phyloP scores from a whole-genome alignment of 1,140 invertebrate species.

The Meloidogyne exigua region DNA sequence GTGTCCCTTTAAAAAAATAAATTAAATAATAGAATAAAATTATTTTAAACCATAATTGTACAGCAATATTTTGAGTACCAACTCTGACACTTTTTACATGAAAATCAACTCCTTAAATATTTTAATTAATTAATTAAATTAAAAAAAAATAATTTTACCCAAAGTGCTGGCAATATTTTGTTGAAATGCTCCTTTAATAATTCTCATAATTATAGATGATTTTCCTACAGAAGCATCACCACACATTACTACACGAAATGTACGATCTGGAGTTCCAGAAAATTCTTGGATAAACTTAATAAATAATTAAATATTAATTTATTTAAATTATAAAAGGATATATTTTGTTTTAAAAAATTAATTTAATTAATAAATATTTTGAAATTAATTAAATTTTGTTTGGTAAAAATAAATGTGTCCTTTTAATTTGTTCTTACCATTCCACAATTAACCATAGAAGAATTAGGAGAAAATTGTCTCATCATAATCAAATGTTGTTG shows the following conservation, averaged over 20 bases:
- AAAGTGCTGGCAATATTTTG: constrained; percentile 70
- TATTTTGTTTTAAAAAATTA: no score
- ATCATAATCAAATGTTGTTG: constrained; percentile 29
- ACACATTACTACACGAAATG: constrained; percentile 72
- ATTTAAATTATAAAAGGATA: background rate
- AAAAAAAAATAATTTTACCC: constrained; percentile 64
- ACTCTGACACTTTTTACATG: constrained; percentile 71
- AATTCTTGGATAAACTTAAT: constrained; percentile 57
- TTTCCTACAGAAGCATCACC: constrained; percentile 74
- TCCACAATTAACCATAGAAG: constrained; percentile 1
- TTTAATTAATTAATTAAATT: constrained; percentile 8
- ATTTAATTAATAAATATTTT: no score
- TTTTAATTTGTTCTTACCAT: constrained; percentile 1
- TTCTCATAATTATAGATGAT: constrained; percentile 71
- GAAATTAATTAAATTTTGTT: no score
- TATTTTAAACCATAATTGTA: constrained; percentile 71
- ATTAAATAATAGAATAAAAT: constrained; percentile 9
- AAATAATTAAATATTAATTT: constrained; percentile 12
- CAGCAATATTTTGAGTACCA: constrained; percentile 69
- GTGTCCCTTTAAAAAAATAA: constrained; percentile 66
- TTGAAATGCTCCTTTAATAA: constrained; percentile 70
- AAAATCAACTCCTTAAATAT: constrained; percentile 71
- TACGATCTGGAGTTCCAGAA: constrained; percentile 68
- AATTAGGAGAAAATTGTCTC: constrained; percentile 17
- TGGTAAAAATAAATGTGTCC: no score